Conservation (phyloP, 2,797 vertebrate genomes). For the Luscinia luscinia region DNA sequence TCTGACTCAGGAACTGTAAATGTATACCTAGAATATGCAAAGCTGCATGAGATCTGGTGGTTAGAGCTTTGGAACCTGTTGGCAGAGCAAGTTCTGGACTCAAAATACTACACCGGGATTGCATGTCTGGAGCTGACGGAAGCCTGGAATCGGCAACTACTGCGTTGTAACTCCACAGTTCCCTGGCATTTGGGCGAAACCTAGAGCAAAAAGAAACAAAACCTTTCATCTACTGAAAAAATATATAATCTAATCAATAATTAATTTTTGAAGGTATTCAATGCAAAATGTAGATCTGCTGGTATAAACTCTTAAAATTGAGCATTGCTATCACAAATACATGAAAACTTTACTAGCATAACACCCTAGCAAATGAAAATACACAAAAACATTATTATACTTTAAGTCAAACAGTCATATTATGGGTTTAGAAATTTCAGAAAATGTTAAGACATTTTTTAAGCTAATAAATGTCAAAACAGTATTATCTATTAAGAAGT, state of each 20-base stretch:
- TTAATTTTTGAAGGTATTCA: neutral
- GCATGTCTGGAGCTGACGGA: slow-evolving; percentile 90
- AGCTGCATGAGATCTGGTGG: slow-evolving; percentile 96
- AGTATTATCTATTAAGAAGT: neutral
- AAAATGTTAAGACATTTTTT: neutral
- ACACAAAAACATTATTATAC: neutral
- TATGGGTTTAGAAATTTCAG: neutral
- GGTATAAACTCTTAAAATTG: neutral
- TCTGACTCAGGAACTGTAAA: neutral
- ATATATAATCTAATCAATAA: neutral
- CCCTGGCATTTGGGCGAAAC: slow-evolving; percentile 88
- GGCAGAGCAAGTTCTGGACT: slow-evolving; percentile 96
- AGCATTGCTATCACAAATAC: neutral
- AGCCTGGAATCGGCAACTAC: slow-evolving; percentile 96
- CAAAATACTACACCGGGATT: slow-evolving; percentile 93
- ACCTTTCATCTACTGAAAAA: neutral
- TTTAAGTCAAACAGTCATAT: neutral
- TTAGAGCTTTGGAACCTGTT: slow-evolving; percentile 91
- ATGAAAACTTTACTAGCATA: neutral
- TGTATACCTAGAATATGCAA: slow-evolving; percentile 93
- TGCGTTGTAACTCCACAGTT: slow-evolving; percentile 97
- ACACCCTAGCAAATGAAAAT: neutral
- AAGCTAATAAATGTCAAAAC: neutral
- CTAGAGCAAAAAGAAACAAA: slow-evolving; percentile 72
- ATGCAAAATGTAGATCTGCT: neutral